Base-by-base conservation (phyloP, 2,888 invertebrate species). In the Tachystola acroxantha region DNA sequence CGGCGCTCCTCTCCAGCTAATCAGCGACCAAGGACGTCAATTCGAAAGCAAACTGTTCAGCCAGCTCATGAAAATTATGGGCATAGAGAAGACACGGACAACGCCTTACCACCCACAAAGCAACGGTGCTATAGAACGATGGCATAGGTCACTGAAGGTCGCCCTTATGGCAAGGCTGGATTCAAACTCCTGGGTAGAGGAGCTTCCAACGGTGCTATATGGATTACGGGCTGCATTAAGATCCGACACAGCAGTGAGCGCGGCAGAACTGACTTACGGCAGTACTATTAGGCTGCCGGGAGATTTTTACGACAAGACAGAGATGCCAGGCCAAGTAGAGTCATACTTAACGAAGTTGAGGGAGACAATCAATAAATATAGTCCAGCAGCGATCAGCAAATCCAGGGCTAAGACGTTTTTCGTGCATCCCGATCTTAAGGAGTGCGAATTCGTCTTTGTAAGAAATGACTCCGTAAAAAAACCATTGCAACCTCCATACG, bases 1-100 rank as follows among this genome's bases (percentile, higher is more conserved):
- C 19, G 52, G 53, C n/a, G 36, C 40, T 25, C 44, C 42, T 4
- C 10, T 29, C 1, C 34, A 30, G 22, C 2, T 52, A 5, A 48
- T 48, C 0, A 45, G 36, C 2, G 52, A 55, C 28, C 50, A 48
- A 36, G 52, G 39, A 10, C 37, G 42, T 3, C 43, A 43, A 19
- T 46, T 46, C 28, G 50, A 67, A 12, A 66, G 64, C 2, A 50
- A 51, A 6, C 61, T 66, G 31, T 38, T 50, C 37, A 51, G 50
- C 0, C 39, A 67, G 10, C 33, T 45, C 7, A 24, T 40, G 39
- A 37, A 29, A 22, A 25, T 39, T 6, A 22, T 46, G 29, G 42
- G 45, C 7, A 39, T 46, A 1, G 11, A 43, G 20, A 46, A 40
- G 27, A 27, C 35, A 7, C 37, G 46, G 6, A 48, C 47, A 1